Percentiles rank a stretch among this genome's conserved stretches.
phyloP scores from a whole-genome alignment of 2,888 invertebrate species.

The Rhyacophila evoluta region DNA sequence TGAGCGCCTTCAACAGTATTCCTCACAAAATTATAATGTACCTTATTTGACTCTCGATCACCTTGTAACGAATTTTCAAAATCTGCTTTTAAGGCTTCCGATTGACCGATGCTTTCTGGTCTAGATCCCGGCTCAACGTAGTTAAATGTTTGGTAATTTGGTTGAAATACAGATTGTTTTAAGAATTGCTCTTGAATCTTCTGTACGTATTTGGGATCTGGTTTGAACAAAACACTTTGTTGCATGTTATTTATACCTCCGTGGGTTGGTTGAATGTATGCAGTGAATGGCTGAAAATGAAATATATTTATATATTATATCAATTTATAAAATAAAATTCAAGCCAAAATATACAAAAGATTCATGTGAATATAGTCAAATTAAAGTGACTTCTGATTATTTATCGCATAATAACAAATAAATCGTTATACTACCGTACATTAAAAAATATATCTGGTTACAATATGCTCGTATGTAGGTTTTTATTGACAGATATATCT shows the following conservation, averaged over 20 bases:
- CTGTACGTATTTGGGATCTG: constrained; percentile 67
- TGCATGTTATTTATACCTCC: constrained; percentile 58
- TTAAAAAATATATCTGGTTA: too few relatives aligned
- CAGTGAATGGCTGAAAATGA: constrained; percentile 59
- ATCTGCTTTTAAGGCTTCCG: constrained; percentile 41
- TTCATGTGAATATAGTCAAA: too few relatives aligned
- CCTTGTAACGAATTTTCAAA: constrained; percentile 12
- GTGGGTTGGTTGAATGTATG: constrained; percentile 58
- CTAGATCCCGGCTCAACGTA: constrained; percentile 62
- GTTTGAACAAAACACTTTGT: constrained; percentile 67
- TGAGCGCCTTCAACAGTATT: constrained; percentile 62
- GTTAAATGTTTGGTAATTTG: constrained; percentile 64
- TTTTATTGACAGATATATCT: too few relatives aligned
- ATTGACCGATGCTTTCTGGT: constrained; percentile 56
- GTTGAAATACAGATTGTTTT: constrained; percentile 64
- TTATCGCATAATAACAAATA: too few relatives aligned
- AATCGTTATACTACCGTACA: too few relatives aligned
- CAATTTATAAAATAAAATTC: too few relatives aligned
- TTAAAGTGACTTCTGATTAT: too few relatives aligned
- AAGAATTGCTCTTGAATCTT: constrained; percentile 64
- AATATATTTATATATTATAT: not conserved
- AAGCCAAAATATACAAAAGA: too few relatives aligned
- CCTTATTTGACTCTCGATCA: constrained; percentile 26
- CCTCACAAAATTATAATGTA: constrained; percentile 62
- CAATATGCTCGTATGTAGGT: too few relatives aligned